These are phyloP conservation scores for Anthopleura xanthogrammica DNA, from an alignment of 92 coral and sea anemone species.

Conservation along the genomic window DNA sequence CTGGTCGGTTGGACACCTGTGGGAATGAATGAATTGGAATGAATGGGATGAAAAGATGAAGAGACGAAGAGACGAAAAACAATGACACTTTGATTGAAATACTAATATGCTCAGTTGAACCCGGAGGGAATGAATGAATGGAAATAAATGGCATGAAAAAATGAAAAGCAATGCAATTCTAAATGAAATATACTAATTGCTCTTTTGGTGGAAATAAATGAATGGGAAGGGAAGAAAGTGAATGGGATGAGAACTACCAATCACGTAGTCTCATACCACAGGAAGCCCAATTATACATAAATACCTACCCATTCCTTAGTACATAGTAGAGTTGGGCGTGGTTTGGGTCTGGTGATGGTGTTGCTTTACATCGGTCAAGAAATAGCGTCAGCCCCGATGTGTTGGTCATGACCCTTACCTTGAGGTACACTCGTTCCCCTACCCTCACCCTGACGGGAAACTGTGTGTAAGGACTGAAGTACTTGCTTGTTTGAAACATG, in stretches of 20 bases:
- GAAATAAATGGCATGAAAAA: too few species aligned
- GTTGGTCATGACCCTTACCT: constrained; percentile 60
- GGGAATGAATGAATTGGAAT: neutral
- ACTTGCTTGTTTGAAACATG: constrained; percentile 80
- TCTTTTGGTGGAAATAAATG: neutral
- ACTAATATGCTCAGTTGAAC: too few species aligned
- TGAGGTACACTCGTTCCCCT: constrained; percentile 62
- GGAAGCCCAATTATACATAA: too few species aligned
- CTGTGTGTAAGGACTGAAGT: constrained; percentile 58
- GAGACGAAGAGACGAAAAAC: neutral
- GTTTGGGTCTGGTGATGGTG: constrained; percentile 53
- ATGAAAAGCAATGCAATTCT: too few species aligned
- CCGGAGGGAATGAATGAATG: too few species aligned
- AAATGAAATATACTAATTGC: too few species aligned
- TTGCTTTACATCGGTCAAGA: constrained; percentile 73
- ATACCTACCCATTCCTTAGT: constrained; percentile 69
- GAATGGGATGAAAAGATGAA: constrained; percentile 7
- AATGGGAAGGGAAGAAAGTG: neutral
- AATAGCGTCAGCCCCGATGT: constrained; percentile 56
- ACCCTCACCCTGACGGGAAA: constrained; percentile 81
- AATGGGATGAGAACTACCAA: neutral
- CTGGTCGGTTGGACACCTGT: constrained; percentile 52
- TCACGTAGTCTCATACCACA: too few species aligned
- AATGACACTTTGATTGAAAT: neutral
- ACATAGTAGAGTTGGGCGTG: constrained; percentile 28